These are phyloP conservation scores for Phoeniculus purpureus DNA, from an alignment of 2,797 vertebrate genomes.

Conservation along the genomic window DNA sequence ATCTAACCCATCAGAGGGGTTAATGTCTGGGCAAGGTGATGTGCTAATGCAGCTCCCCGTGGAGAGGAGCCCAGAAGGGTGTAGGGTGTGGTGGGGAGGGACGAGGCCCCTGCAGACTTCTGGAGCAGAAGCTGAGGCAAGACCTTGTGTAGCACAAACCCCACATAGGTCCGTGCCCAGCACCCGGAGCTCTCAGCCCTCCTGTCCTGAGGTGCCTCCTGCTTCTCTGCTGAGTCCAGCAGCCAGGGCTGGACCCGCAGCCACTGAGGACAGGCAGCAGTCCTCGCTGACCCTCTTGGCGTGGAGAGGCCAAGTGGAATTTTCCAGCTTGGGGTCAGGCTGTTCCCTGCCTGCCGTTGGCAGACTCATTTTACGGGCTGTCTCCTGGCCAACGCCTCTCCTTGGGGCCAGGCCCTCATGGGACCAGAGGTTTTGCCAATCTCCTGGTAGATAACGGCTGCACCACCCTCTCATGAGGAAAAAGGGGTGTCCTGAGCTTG, in stretches of 20 bases:
- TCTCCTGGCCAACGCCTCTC: not conserved
- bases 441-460: not conserved
- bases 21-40: not conserved
- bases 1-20: not conserved
- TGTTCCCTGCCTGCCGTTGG: not conserved
- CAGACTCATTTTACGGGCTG: not conserved
- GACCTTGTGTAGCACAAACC: not conserved
- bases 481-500: not conserved
- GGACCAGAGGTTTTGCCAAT: not conserved
- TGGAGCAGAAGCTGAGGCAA: not conserved
- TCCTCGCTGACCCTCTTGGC: not conserved
- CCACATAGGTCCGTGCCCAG: not conserved
- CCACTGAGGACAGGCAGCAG: not conserved
- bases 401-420: not conserved
- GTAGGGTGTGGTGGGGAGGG: not conserved
- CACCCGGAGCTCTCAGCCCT: not conserved
- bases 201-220: not conserved
- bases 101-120: not conserved
- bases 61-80: not conserved
- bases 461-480: not conserved
- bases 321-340: conserved; percentile 30
- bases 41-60: not conserved
- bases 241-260: not conserved
- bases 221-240: not conserved
- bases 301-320: conserved; percentile 34